Evolutionary conservation across 2,113 vertebrate species (phyloP).

Genomic region (Caloenas nicobarica): DNA sequence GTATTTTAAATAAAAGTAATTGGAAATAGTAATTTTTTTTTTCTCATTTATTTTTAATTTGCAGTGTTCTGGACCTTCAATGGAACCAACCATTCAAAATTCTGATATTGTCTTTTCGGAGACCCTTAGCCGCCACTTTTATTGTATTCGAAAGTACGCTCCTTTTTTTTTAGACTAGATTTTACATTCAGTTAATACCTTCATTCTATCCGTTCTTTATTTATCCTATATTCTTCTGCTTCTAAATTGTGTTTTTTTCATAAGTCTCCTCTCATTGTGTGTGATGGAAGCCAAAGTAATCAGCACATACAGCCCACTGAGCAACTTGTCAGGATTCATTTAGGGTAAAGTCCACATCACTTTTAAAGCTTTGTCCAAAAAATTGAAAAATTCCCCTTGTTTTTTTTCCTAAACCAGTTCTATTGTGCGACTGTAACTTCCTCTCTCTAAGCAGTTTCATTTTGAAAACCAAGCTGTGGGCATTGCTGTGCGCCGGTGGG

Average conservation of each 20-base stretch:
- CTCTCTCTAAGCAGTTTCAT: not conserved
- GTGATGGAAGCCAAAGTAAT: not conserved
- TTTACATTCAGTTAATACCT: not conserved
- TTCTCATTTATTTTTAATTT: constrained; percentile 43
- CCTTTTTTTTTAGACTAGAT: not conserved
- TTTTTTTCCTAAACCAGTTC: not conserved
- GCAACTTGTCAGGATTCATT: not conserved
- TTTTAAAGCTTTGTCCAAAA: not conserved
- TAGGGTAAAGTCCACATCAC: not conserved
- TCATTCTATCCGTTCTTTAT: not conserved
- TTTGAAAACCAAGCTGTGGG: not conserved
- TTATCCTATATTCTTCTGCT: not conserved
- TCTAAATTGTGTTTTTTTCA: not conserved
- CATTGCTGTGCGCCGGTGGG: not conserved
- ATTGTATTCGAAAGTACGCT: constrained; percentile 87
- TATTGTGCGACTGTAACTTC: not conserved
- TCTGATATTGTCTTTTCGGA: constrained; percentile 92
- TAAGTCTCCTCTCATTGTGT: not conserved
- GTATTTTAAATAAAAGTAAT: not conserved
- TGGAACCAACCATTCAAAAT: constrained; percentile 95
- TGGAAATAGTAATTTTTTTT: constrained; percentile 12
- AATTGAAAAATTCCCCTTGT: not conserved
- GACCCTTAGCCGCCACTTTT: constrained; percentile 88
- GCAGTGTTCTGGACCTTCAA: constrained; percentile 96
- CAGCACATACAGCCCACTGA: not conserved